Evolutionary conservation across 1,140 invertebrate species (phyloP), one percentile per base, ranked within the genome.

Genomic region (Acyrthosiphon pisum): DNA sequence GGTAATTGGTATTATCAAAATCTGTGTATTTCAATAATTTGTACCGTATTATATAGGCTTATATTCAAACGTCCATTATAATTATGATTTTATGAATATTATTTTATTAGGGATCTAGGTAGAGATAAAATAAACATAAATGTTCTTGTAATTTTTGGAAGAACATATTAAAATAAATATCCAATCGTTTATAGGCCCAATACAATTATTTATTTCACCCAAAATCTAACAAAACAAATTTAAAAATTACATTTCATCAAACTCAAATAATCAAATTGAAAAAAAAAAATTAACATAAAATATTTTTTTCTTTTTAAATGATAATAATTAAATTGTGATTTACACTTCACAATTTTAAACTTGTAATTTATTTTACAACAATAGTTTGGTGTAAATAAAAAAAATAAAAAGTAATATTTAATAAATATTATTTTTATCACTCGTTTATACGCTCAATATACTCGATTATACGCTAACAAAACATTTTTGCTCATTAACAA

Each of bases 401-500:
- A 89, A 88, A 88, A 87, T 46, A n/a, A 89, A 53, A 26, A 14
- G 2, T n/a, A 50, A n/a, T 50, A 88, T 37, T 84, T 84, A 26
- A 41, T 41, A 9, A 35, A 35, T 88, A 88, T 50, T 50, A 50
- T 50, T 50, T 50, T 53, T 35, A 88, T 14, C 37, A 48, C 30
- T 22, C n/a, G n/a, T 35, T 88, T 35, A 50, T 11, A 48, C 46
- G 11, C 18, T 50, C 50, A 22, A 50, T 50, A 48, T 48, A 48
- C 18, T 88, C 18, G 23, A 35, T 88, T n/a, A 44, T 87, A 53
- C 48, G 22, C 86, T 89, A 89, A 89, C n/a, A 89, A 89, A 37
- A 53, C 22, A 89, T 89, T 37, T 76, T 91, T 91, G 90, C 90
- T 91, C 68, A 81, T 91, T 91, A 91, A 91, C 90, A 91, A 91